Evolutionary conservation across 2,888 invertebrate species (phyloP).

Genomic region (Mycalesis mineus): DNA sequence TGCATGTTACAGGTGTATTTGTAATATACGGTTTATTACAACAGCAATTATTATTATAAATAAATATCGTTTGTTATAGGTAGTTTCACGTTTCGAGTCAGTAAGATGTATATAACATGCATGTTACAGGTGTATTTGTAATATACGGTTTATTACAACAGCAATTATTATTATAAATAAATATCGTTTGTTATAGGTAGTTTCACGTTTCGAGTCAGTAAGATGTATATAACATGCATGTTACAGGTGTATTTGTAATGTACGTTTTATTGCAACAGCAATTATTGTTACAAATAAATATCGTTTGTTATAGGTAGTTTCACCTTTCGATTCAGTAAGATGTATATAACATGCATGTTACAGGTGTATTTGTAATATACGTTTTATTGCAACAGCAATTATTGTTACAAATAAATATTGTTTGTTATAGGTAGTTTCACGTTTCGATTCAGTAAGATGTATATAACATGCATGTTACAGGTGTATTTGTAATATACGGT

Average conservation of each 20-base stretch:
- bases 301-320: slow-evolving; percentile 2
- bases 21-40: too few relatives aligned
- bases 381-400: slow-evolving; percentile 14
- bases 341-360: not conserved
- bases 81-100: not conserved
- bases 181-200: slow-evolving; percentile 6
- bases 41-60: slow-evolving; percentile 22
- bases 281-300: slow-evolving; percentile 21
- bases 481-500: too few relatives aligned
- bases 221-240: not conserved
- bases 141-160: not conserved
- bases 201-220: not conserved
- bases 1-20: not conserved
- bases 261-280: slow-evolving; percentile 8
- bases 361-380: not conserved
- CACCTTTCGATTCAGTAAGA: not conserved
- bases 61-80: slow-evolving; percentile 6
- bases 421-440: slow-evolving; percentile 1
- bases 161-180: slow-evolving; percentile 21
- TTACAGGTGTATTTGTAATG: not conserved
- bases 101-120: too few relatives aligned
- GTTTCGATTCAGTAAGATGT: too few relatives aligned
- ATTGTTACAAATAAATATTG: slow-evolving; percentile 18
- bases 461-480: not conserved
- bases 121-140: not conserved